These are phyloP conservation scores for Dendrocincla fuliginosa DNA, from an alignment of 2,797 vertebrate species.

Conservation along the genomic window DNA sequence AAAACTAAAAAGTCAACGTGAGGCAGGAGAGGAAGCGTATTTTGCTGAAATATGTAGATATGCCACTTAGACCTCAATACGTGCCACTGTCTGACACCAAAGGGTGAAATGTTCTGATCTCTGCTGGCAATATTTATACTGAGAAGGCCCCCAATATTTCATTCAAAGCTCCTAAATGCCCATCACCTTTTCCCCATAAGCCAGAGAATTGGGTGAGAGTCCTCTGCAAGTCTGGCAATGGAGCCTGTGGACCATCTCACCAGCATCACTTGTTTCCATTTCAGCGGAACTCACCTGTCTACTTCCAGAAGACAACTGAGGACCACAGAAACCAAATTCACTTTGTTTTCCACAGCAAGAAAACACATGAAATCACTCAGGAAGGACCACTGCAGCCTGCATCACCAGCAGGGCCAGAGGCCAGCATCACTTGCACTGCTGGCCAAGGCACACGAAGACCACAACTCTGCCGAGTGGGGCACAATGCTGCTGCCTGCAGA, in stretches of 20 bases:
- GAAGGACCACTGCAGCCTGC: not conserved
- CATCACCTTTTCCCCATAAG: not conserved
- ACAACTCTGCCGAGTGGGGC: fast-evolving
- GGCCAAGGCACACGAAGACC: fast-evolving
- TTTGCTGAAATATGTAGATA: slow-evolving; percentile 61
- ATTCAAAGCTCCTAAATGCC: not conserved
- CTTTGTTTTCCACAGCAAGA: not conserved
- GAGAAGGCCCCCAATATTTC: not conserved
- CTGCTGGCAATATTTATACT: not conserved
- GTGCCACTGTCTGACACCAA: not conserved
- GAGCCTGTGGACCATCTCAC: not conserved
- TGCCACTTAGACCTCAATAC: not conserved
- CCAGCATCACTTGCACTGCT: not conserved
- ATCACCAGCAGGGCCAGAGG: not conserved
- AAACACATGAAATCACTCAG: not conserved
- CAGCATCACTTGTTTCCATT: not conserved
- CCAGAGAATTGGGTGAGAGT: not conserved
- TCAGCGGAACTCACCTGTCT: not conserved
- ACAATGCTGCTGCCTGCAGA: not conserved
- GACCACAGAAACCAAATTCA: not conserved
- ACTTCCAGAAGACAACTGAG: not conserved
- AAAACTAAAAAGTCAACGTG: slow-evolving; percentile 16
- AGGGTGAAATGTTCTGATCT: slow-evolving; percentile 30
- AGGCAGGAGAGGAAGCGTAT: slow-evolving; percentile 28
- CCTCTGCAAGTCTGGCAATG: not conserved